These are phyloP conservation scores for Conistra vaccinii DNA, from an alignment of 2,888 invertebrate species.

Conservation along the genomic window DNA sequence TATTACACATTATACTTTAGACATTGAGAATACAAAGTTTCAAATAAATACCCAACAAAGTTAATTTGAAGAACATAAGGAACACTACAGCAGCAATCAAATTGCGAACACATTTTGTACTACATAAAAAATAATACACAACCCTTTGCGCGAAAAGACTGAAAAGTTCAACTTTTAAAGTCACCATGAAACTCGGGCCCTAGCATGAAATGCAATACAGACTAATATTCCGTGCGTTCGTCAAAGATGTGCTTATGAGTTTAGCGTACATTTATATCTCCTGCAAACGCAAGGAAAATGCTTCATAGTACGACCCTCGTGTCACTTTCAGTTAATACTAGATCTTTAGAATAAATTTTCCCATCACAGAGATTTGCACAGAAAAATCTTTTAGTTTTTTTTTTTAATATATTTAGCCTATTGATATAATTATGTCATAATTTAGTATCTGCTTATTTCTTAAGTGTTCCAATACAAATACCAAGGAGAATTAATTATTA, in stretches of 20 bases:
- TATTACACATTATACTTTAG: slow-evolving; percentile 74
- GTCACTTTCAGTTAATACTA: slow-evolving; percentile 88
- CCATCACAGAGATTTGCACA: slow-evolving; percentile 90
- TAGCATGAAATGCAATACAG: slow-evolving; percentile 68
- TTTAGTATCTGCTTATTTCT: slow-evolving; percentile 86
- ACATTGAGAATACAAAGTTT: slow-evolving; percentile 84
- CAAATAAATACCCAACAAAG: slow-evolving; percentile 87
- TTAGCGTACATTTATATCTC: slow-evolving; percentile 52
- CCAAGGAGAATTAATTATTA: slow-evolving; percentile 81
- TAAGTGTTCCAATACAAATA: slow-evolving; percentile 86
- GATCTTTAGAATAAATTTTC: slow-evolving; percentile 89
- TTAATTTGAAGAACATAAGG: slow-evolving; percentile 88
- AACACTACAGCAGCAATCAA: slow-evolving; percentile 90
- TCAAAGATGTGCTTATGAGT: slow-evolving; percentile 58
- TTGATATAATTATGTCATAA: slow-evolving; percentile 88
- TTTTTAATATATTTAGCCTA: slow-evolving; percentile 82
- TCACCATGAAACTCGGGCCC: slow-evolving; percentile 80
- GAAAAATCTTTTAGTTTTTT: slow-evolving; percentile 79
- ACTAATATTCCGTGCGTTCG: slow-evolving; percentile 65
- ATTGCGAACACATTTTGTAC: slow-evolving; percentile 91
- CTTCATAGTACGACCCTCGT: slow-evolving; percentile 78
- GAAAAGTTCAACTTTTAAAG: slow-evolving; percentile 89
- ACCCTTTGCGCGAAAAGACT: slow-evolving; percentile 91
- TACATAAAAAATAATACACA: slow-evolving; percentile 91
- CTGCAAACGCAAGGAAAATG: slow-evolving; percentile 65